Evolutionary conservation across 53 echinoderm and acorn worm species (phyloP), one percentile per base, ranked within the genome.

Genomic region (Temnopleurus reevesii): DNA sequence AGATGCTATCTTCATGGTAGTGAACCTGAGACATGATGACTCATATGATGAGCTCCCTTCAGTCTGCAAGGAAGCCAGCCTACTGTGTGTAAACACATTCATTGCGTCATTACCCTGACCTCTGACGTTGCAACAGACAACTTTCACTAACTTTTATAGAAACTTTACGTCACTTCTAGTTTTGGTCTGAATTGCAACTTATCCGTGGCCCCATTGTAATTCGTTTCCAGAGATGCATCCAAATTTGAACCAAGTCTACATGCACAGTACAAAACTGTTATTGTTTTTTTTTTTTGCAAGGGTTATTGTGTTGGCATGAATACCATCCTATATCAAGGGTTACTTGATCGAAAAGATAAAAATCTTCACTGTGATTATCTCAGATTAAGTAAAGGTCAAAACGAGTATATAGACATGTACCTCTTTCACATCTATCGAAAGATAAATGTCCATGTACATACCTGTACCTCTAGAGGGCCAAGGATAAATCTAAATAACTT

Each of bases 21-120:
- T 71, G 43, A 71, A 71, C 71, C n/a, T 71, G 41, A 41, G 41
- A 5, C 71, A 63, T 63, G 33, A n/a, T 71, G 71, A 71, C 19
- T 71, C 71, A 71, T 38, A 71, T 6, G 38, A 71, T 38, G 41
- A 41, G 41, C 23, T 71, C 21, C 71, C 71, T 5, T 7, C 8
- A 41, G n/a, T n/a, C n/a, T n/a, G 41, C 23, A 15, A 38, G 71
- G 71, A 71, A 71, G 71, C n/a, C 36, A 71, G 36, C 6, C 43
- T 21, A 21, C n/a, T 2, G 4, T 7, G 71, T 71, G 41, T 71
- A 71, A 71, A 71, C 71, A 71, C 36, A 38, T 6, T 8, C 19
- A 71, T 41, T 71, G 9, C 71, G 71, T 71, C 71, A 71, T 41
- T 38, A 36, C 41, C 21, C 71, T 38, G 38, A 38, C 10, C 21